Conservation (phyloP, 2,888 invertebrate species). For the Yponomeuta cagnagella region DNA sequence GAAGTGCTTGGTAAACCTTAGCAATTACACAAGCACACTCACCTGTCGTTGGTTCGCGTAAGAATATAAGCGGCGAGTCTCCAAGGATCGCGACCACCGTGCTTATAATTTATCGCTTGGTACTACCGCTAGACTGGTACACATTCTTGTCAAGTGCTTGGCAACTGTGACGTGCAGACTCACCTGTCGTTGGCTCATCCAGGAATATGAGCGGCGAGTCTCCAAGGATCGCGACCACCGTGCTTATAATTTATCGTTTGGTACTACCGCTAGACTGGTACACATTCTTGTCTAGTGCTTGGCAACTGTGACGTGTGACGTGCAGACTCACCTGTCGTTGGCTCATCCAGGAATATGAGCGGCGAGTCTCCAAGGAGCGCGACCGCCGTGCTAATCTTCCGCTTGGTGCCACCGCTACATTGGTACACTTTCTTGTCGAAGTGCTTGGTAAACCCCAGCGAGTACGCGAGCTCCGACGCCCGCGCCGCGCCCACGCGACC, state of each 20-base stretch:
- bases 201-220: conserved; percentile 79
- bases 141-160: too few species aligned
- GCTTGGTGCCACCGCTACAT: conserved; percentile 84
- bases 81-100: too few species aligned
- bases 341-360: conserved; percentile 82
- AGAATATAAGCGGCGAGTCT: too few species aligned
- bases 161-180: conserved; percentile 23
- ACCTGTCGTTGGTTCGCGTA: too few species aligned
- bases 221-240: too few species aligned
- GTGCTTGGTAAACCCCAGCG: conserved; percentile 78
- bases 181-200: conserved; percentile 81
- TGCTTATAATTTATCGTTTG: too few species aligned
- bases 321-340: conserved; percentile 74
- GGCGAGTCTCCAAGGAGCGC: conserved; percentile 81
- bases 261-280: too few species aligned
- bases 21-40: too few species aligned
- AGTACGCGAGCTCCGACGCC: conserved; percentile 61
- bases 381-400: conserved; percentile 83
- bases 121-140: too few species aligned
- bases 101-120: too few species aligned
- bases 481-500: conserved; percentile 51
- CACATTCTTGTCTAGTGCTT: too few species aligned
- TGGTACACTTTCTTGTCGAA: conserved; percentile 76
- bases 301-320: conserved; percentile 26
- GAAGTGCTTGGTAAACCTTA: too few species aligned